phyloP scores from a whole-genome alignment of 2,113 vertebrate species.

The Condylura cristata region DNA sequence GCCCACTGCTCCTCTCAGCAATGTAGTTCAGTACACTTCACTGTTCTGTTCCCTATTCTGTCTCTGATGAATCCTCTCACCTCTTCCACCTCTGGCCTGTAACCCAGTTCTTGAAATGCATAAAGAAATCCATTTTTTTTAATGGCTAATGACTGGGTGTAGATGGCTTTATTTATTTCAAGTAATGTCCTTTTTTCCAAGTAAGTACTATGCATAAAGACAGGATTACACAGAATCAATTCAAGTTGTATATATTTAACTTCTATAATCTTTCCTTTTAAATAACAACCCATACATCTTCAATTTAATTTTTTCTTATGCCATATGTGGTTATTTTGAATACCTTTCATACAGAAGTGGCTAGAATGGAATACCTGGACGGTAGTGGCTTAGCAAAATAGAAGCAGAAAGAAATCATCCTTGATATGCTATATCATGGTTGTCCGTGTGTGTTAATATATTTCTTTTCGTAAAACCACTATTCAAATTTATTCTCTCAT shows the following conservation, averaged over 20 bases:
- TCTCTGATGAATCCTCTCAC: too few relatives aligned
- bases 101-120: too few relatives aligned
- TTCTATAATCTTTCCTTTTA: conserved; percentile 10
- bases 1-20: too few relatives aligned
- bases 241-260: neutral
- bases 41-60: too few relatives aligned
- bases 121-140: too few relatives aligned
- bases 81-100: too few relatives aligned
- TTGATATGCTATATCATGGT: neutral
- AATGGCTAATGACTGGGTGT: neutral
- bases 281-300: neutral
- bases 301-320: neutral
- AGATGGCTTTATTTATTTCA: neutral
- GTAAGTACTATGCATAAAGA: neutral
- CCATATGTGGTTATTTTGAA: conserved; percentile 7
- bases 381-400: neutral
- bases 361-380: neutral
- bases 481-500: neutral
- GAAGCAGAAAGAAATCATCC: neutral
- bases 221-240: neutral
- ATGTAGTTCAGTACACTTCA: too few relatives aligned
- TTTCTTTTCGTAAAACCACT: neutral
- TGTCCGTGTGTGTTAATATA: neutral
- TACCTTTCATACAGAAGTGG: neutral
- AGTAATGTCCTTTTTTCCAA: neutral